A percentile compares a stretch with the other conserved stretches of the same genome.
phyloP scores from a whole-genome alignment of 2,888 invertebrate species.

The Xylota sylvarum region DNA sequence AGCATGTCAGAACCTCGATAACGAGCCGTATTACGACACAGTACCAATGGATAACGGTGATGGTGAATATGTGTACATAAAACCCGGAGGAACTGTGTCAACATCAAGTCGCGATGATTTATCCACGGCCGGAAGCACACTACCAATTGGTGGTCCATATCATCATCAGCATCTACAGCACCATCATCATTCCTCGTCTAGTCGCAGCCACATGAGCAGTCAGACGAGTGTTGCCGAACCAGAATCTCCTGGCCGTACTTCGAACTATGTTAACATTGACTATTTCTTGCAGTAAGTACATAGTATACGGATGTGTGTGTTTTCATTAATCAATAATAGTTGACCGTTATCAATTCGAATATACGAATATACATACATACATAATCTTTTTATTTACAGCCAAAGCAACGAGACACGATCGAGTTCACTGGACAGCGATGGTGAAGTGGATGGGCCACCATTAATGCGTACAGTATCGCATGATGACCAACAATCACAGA shows the following conservation, averaged over 20 bases:
- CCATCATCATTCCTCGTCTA: conserved; percentile 74
- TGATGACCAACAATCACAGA: conserved; percentile 86
- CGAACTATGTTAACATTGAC: conserved; percentile 97
- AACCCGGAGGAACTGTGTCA: conserved; percentile 88
- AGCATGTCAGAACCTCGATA: conserved; percentile 86
- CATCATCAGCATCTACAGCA: conserved; percentile 79
- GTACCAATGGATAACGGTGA: conserved; percentile 89
- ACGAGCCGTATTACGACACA: conserved; percentile 90
- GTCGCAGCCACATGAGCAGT: conserved; percentile 83
- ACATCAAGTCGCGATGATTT: conserved; percentile 89
- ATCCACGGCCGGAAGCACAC: conserved; percentile 87
- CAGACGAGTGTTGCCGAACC: conserved; percentile 87
- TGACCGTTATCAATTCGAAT: neutral
- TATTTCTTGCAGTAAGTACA: conserved; percentile 92
- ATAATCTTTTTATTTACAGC: conserved; percentile 77
- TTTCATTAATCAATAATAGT: neutral
- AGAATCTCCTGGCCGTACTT: conserved; percentile 91
- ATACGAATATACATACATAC: neutral
- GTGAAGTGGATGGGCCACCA: conserved; percentile 85
- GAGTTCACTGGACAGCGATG: conserved; percentile 86
- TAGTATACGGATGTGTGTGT: neutral
- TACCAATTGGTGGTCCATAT: conserved; percentile 84
- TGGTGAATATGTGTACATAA: conserved; percentile 91
- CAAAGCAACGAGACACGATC: conserved; percentile 85
- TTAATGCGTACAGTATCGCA: conserved; percentile 88